Conservation (phyloP, 2,888 invertebrate genomes). For the Melieria omissa region DNA sequence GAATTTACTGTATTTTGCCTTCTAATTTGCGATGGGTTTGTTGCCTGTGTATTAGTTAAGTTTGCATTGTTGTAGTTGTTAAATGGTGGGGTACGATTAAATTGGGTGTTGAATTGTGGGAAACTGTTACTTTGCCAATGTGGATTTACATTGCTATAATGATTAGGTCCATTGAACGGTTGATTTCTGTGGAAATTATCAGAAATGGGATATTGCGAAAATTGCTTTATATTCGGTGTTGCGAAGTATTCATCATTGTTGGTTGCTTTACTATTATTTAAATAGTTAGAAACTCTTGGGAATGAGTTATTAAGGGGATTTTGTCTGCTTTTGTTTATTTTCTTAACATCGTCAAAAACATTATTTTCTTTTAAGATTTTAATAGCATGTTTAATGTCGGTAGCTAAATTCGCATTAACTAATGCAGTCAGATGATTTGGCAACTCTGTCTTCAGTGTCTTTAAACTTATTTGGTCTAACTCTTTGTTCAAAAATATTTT, state of each 20-base stretch:
- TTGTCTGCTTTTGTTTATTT: slow-evolving; percentile 13
- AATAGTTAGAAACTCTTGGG: not conserved
- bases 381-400: slow-evolving; percentile 4
- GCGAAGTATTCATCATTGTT: not conserved
- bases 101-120: not conserved
- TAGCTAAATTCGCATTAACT: slow-evolving; percentile 9
- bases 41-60: not conserved
- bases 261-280: not conserved
- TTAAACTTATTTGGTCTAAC: not conserved
- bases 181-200: not conserved
- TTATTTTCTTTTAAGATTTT: slow-evolving; percentile 25
- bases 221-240: not conserved
- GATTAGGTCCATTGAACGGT: not conserved
- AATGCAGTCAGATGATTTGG: slow-evolving; percentile 10
- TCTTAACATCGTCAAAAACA: slow-evolving; percentile 18
- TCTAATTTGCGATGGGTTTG: not conserved
- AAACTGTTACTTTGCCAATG: not conserved
- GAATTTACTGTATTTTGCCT: slow-evolving; percentile 16
- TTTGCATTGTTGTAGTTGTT: not conserved
- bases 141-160: not conserved
- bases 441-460: not conserved
- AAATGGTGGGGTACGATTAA: not conserved
- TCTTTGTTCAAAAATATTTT: slow-evolving; percentile 1
- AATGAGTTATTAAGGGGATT: slow-evolving; percentile 1
- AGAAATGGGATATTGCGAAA: not conserved